These are phyloP conservation scores for Helostoma temminkii DNA, from an alignment of 2,797 vertebrate genomes.

Conservation along the genomic window DNA sequence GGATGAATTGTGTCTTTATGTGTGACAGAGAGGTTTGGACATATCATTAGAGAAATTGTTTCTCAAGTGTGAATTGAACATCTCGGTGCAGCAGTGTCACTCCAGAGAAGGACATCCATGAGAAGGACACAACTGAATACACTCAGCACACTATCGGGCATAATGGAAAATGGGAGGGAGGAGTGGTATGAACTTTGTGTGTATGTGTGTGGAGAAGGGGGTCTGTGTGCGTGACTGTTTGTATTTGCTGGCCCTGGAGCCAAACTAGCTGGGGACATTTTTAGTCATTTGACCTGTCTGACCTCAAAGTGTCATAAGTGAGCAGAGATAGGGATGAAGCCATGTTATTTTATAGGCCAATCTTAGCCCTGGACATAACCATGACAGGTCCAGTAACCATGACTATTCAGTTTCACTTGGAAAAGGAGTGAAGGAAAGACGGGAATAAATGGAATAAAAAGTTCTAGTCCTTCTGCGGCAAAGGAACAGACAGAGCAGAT, in stretches of 20 bases:
- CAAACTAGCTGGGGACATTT: slow-evolving; percentile 78
- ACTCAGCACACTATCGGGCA: slow-evolving; percentile 75
- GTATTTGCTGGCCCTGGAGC: slow-evolving; percentile 70
- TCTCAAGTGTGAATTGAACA: slow-evolving; percentile 68
- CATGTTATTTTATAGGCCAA: slow-evolving; percentile 70
- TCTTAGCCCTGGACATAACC: slow-evolving; percentile 65
- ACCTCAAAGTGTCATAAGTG: slow-evolving; percentile 86
- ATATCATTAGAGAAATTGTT: slow-evolving; percentile 79
- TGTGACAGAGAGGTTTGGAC: slow-evolving; percentile 30
- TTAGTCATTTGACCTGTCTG: slow-evolving; percentile 81
- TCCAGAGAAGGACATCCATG: slow-evolving; percentile 77
- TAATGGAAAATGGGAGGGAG: slow-evolving; percentile 57
- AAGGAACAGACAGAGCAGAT: slow-evolving; percentile 20
- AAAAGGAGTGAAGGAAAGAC: slow-evolving; percentile 30
- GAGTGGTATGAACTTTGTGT: slow-evolving; percentile 47
- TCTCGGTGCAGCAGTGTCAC: slow-evolving; percentile 71
- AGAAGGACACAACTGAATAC: slow-evolving; percentile 74
- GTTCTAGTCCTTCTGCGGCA: slow-evolving; percentile 28
- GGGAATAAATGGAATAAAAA: slow-evolving; percentile 48
- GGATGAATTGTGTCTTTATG: slow-evolving; percentile 4
- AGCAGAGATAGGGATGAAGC: slow-evolving; percentile 75
- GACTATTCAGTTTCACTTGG: slow-evolving; percentile 56
- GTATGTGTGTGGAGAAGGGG: slow-evolving; percentile 9
- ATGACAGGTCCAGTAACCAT: slow-evolving; percentile 55
- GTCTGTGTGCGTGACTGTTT: slow-evolving; percentile 32